phyloP scores from a whole-genome alignment of 1,140 invertebrate genomes.

The Brachionus rotundiformis region DNA sequence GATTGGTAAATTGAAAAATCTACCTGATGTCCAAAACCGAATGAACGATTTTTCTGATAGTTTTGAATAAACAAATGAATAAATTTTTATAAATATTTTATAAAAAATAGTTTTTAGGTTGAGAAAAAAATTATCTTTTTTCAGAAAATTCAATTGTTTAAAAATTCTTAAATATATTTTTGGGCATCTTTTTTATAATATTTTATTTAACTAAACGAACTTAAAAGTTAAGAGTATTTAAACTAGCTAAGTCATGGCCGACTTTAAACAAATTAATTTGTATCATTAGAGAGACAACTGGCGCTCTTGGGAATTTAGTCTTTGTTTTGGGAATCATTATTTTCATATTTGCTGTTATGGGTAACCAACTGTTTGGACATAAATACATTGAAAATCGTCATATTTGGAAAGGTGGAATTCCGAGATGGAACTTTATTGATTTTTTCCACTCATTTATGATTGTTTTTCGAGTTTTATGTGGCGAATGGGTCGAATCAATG shows the following conservation, averaged over 20 bases:
- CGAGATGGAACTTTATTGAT: slow-evolving; percentile 86
- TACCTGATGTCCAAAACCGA: no score
- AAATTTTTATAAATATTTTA: no score
- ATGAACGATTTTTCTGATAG: no score
- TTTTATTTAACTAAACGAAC: neutral
- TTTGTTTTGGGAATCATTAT: slow-evolving; percentile 97
- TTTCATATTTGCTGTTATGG: slow-evolving; percentile 98
- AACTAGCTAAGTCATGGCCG: slow-evolving; percentile 97
- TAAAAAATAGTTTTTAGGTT: no score
- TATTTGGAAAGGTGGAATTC: slow-evolving; percentile 54
- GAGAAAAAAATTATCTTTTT: no score
- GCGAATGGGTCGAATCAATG: slow-evolving; percentile 98
- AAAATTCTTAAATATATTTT: no score
- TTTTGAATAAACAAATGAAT: no score
- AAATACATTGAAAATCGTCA: slow-evolving; percentile 69
- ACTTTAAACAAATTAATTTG: slow-evolving; percentile 96
- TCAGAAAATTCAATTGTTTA: neutral
- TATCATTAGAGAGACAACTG: slow-evolving; percentile 95
- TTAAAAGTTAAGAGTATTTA: slow-evolving; percentile 91
- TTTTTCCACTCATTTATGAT: slow-evolving; percentile 99
- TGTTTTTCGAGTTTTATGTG: slow-evolving; percentile 93
- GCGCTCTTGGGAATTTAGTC: slow-evolving; percentile 93
- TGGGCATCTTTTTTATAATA: no score
- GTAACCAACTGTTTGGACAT: slow-evolving; percentile 94
- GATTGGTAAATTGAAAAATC: slow-evolving; percentile 69